Conservation (phyloP, 1,140 invertebrate genomes). For the Trypoxylus dichotomus region DNA sequence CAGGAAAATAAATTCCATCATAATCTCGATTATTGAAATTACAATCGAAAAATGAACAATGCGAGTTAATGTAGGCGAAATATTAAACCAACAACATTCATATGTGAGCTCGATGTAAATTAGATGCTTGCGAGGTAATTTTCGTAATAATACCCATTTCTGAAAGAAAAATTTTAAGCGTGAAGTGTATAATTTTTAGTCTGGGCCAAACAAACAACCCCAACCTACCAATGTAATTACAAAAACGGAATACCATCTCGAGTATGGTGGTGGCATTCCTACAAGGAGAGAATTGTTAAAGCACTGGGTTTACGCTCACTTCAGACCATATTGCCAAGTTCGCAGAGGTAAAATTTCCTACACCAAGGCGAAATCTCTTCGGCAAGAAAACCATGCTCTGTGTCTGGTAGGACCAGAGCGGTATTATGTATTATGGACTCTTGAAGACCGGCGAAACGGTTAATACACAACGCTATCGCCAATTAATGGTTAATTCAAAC, state of each 20-base stretch:
- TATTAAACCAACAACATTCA: constrained; percentile 49
- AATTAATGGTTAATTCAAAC: no score
- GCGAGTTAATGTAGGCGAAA: constrained; percentile 52
- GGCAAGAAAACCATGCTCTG: no score
- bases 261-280: constrained; percentile 54
- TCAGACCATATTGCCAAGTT: constrained; percentile 53
- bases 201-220: constrained; percentile 35
- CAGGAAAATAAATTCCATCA: constrained; percentile 33
- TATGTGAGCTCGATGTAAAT: constrained; percentile 54
- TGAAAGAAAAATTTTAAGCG: no score
- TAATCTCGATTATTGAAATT: constrained; percentile 54
- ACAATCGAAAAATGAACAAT: constrained; percentile 45
- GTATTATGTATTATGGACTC: no score
- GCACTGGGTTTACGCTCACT: constrained; percentile 55
- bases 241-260: constrained; percentile 57
- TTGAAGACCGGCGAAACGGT: no score
- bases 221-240: constrained; percentile 49
- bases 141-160: not conserved
- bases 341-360: constrained; percentile 54
- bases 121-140: constrained; percentile 54
- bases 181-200: not conserved
- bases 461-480: no score
- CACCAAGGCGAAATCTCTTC: no score
- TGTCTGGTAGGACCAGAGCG: no score
- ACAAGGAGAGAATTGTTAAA: constrained; percentile 53